Base-by-base conservation (phyloP, 2,113 vertebrate genomes). In the Gallinago media region DNA sequence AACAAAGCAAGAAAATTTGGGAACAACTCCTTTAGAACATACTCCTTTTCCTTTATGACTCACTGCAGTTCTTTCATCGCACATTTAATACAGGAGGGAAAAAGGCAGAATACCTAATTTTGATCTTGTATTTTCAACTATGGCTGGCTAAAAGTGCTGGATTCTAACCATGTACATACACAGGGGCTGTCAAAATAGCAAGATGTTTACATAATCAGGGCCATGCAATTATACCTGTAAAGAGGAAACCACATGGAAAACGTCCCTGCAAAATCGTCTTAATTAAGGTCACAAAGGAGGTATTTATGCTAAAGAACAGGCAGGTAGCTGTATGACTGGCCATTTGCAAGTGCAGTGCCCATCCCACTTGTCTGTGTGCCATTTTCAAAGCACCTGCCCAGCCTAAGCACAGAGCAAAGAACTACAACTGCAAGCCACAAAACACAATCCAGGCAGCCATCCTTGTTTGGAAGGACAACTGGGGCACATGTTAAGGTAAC, bases 1-100 rank as follows among this genome's bases (percentile, higher is more conserved):
- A 92, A 85, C 56, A 86, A 86, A 93, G 52, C 8, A 75, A 72
- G 40, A 70, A 81, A 78, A 40, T 81, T 84, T 84, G 70, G 21
- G 66, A 95, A 19, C 32, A 20, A 21, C 36, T 90, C 27, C 52
- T 95, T 90, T 44, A 78, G 66, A 88, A 80, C 6, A 63, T 32
- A 68, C 27, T 84, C 55, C 68, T 89, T 70, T 14, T 75, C 40
- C 85, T 93, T 88, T 92, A 75, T 75, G 85, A 96, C 72, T 94
- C 94, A 87, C 34, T 91, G 56, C 72, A 81, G 55, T 44, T 84
- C 61, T 91, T 89, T 84, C 52, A 86, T 86, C 8, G 1, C n/a
- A 34, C 23, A 11, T 71, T 63, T 42, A 67, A 58, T 67, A 46
- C 42, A 74, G 72, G 77, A 74, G n/a, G 34, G 18, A 8, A 46